These are phyloP conservation scores for Eptesicus fuscus DNA, from an alignment of 2,113 vertebrate genomes.

Conservation along the genomic window DNA sequence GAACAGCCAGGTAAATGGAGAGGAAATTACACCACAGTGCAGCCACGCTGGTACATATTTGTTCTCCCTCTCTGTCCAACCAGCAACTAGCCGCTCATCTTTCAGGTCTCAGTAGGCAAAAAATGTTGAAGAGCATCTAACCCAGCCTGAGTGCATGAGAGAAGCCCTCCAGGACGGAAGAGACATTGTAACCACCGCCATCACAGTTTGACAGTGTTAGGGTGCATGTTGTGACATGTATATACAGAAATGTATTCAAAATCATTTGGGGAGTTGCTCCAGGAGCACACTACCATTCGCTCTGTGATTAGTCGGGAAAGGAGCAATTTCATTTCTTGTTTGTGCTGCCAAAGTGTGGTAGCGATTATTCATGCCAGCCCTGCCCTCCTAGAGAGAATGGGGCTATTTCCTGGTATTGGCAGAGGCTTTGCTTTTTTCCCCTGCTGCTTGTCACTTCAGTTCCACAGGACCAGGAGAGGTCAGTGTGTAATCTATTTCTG, in stretches of 20 bases:
- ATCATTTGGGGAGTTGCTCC: neutral
- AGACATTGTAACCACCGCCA: neutral
- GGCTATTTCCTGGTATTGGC: neutral
- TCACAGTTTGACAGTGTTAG: neutral
- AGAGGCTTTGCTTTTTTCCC: neutral
- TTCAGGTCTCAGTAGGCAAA: neutral
- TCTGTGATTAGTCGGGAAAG: neutral
- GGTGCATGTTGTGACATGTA: neutral
- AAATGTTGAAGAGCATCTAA: neutral
- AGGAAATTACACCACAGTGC: neutral
- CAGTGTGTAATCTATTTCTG: neutral
- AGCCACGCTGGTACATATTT: neutral
- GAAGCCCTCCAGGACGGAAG: neutral
- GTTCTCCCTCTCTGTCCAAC: neutral
- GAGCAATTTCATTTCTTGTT: neutral
- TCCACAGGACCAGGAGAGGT: neutral
- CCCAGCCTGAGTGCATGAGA: neutral
- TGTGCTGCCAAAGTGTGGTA: neutral
- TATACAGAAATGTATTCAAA: accelerated
- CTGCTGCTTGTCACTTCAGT: neutral
- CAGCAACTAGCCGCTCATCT: neutral
- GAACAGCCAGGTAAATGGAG: neutral
- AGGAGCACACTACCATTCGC: neutral
- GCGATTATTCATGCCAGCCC: neutral
- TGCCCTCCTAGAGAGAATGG: neutral